Conservation (phyloP, 2,888 invertebrate genomes). For the Dorcus parallelipipedus region DNA sequence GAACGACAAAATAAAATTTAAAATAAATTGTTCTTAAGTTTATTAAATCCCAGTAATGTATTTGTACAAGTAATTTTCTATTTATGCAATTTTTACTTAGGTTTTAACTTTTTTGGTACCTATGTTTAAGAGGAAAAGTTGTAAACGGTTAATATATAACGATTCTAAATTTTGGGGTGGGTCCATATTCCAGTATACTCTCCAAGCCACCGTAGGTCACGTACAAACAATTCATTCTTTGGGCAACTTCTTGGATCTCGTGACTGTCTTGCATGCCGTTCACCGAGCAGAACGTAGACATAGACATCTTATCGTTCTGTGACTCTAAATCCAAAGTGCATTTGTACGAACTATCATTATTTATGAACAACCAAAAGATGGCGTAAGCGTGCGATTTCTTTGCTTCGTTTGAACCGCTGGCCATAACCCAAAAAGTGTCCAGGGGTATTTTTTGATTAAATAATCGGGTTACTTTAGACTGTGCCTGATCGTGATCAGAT, state of each 20-base stretch:
- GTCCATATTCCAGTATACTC: conserved; percentile 38
- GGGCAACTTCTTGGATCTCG: conserved; percentile 30
- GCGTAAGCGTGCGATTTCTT: conserved; percentile 31
- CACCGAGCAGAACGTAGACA: conserved; percentile 39
- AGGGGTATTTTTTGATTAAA: conserved; percentile 36
- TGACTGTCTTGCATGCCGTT: conserved; percentile 33
- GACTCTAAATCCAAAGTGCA: conserved; percentile 43
- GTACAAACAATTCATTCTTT: conserved; percentile 37
- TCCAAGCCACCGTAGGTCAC: conserved; percentile 36
- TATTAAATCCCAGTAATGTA: too few relatives aligned
- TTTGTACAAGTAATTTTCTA: too few relatives aligned
- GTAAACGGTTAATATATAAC: conserved; percentile 33
- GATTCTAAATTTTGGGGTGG: conserved; percentile 39
- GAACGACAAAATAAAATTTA: too few relatives aligned
- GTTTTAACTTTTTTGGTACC: too few relatives aligned
- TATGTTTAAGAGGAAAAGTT: neutral
- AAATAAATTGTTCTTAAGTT: too few relatives aligned
- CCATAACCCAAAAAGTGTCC: conserved; percentile 45
- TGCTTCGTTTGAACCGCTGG: conserved; percentile 35
- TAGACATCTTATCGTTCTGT: conserved; percentile 32
- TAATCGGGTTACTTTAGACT: conserved; percentile 34
- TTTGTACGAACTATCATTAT: conserved; percentile 34
- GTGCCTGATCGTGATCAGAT: conserved; percentile 27
- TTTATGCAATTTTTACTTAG: too few relatives aligned
- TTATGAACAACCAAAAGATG: conserved; percentile 42